These are phyloP conservation scores for Lagopus leucura DNA, from an alignment of 2,113 vertebrate genomes.

Conservation along the genomic window DNA sequence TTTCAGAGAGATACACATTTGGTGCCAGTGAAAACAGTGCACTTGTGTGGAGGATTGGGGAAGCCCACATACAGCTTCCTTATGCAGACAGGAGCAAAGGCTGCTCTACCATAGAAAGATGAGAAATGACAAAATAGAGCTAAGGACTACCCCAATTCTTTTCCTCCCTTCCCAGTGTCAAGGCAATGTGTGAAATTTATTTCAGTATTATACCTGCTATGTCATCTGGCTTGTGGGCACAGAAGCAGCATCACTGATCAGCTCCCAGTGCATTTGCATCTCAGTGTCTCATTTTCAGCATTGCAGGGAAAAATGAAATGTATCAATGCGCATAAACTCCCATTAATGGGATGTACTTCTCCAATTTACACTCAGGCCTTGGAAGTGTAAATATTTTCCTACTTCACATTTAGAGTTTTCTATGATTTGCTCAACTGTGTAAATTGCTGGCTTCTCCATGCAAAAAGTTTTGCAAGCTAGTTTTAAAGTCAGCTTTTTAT, in stretches of 20 bases:
- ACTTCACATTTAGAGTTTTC: slow-evolving; percentile 26
- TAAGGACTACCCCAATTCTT: not conserved
- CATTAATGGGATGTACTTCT: slow-evolving; percentile 37
- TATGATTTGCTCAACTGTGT: slow-evolving; percentile 31
- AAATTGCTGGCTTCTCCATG: slow-evolving; percentile 36
- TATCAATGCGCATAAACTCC: slow-evolving; percentile 2
- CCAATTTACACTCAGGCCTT: slow-evolving; percentile 43
- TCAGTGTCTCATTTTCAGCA: slow-evolving; percentile 35
- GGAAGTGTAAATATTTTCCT: slow-evolving; percentile 57
- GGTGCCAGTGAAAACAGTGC: not conserved
- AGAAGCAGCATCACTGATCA: not conserved
- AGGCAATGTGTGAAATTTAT: not conserved
- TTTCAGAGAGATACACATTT: not conserved
- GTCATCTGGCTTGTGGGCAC: not conserved
- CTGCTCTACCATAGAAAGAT: not conserved
- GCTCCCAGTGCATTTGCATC: not conserved
- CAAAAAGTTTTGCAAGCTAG: not conserved
- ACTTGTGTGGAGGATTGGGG: not conserved
- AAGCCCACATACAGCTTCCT: not conserved
- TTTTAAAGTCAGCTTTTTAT: slow-evolving; percentile 55
- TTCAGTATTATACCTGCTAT: not conserved
- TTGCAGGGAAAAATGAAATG: slow-evolving; percentile 17
- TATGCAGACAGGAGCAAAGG: rapidly evolving
- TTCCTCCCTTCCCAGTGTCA: not conserved
- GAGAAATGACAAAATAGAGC: not conserved